Percentiles rank a stretch among this genome's conserved stretches.
phyloP scores from a whole-genome alignment of 2,797 vertebrate genomes.

The Morelia viridis region DNA sequence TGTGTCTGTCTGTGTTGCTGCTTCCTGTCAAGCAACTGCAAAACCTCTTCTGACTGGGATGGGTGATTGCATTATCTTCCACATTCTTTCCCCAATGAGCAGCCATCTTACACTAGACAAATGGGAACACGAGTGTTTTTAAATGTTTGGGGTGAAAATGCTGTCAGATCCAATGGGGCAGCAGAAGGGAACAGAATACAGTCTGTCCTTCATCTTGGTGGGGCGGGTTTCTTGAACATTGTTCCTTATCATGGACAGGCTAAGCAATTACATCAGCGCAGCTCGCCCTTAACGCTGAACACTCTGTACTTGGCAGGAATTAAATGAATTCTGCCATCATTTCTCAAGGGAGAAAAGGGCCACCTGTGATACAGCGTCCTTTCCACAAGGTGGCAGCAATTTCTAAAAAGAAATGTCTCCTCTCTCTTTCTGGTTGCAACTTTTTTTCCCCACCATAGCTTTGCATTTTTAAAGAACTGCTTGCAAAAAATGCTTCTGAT shows the following conservation, averaged over 20 bases:
- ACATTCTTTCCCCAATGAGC: neutral
- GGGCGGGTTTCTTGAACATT: neutral
- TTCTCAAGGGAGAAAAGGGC: conserved; percentile 41
- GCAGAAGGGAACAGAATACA: neutral
- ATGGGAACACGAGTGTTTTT: neutral
- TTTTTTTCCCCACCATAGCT: neutral
- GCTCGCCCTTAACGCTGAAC: conserved; percentile 1
- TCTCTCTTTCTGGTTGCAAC: neutral
- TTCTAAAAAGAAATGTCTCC: conserved; percentile 47
- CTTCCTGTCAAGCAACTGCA: neutral
- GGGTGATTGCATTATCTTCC: neutral
- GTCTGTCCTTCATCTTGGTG: neutral
- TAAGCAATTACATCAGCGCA: neutral
- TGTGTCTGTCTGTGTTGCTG: neutral
- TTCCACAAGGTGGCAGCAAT: conserved; percentile 62
- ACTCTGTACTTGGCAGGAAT: conserved; percentile 24
- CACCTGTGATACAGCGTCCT: conserved; percentile 2
- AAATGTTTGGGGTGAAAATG: neutral
- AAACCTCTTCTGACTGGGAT: neutral
- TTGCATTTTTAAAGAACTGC: neutral
- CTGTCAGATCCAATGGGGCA: neutral
- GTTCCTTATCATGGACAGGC: neutral
- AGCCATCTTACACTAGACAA: neutral
- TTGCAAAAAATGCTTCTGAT: neutral
- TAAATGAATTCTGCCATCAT: conserved; percentile 55